Evolutionary conservation across 2,797 vertebrate species (phyloP), one percentile per base, ranked within the genome.

Genomic region (Apodemus agrarius): DNA sequence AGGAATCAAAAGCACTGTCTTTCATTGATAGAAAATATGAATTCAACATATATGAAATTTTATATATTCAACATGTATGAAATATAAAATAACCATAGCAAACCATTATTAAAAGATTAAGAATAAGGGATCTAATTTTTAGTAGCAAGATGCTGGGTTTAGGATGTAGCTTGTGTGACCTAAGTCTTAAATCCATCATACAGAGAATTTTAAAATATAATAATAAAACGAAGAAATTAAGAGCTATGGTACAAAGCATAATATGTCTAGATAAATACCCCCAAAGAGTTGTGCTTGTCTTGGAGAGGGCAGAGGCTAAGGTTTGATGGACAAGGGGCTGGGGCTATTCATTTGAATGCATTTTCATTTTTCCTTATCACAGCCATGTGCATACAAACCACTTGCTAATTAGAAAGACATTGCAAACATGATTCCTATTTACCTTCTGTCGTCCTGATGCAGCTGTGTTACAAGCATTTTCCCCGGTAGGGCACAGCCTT

Each of bases 291-390:
- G 13, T 26, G 0, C 78, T 85, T 78, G 67, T 31, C 92, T 40
- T 72, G 37, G 43, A 22, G 11, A 11, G 1, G 57, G 43, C 12
- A 11, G 19, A 7, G 26, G 11, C 19, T 52, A 26, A 26, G 11
- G 4, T 40, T 52, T 29, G 31, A 31, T 82, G 6, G 34, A 2
- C 37, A 31, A 83, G 76, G 1, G 34, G 43, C 1, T 21, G 67
- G 72, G 22, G 24, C 0, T 22, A 90, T 59, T 81, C 7, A 63
- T 26, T 69, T 17, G 31, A n/a, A 90, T 13, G 12, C 24, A 0
- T 80, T 90, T 85, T 91, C 57, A 74, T 88, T 85, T 78, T 75
- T 96, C 61, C 74, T 94, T 85, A 76, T 91, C 94, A 94, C 65
- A 92, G 5, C 14, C 75, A 72, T 37, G 61, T 89, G 57, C 19